Base-by-base conservation (phyloP, 37 sponge, comb jelly and placozoan genomes). In the Chondrosia reniformis region DNA sequence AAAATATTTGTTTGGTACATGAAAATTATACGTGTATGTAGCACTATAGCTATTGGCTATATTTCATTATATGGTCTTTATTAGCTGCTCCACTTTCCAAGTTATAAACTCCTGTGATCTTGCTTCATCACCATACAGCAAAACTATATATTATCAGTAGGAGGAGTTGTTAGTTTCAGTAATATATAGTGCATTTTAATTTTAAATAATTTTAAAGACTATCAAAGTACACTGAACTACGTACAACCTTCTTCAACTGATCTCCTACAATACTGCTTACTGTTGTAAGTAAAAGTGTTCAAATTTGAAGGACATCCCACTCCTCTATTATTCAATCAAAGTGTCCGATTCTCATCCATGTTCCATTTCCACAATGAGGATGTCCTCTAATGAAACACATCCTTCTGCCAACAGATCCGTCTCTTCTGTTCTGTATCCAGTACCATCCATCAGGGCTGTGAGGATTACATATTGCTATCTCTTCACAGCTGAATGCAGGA, bases 331-430 rank as follows among this genome's bases (percentile, higher is more conserved):
- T 13, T 13, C 30, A 30, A 13, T 59, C 22, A 30, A 59, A 59
- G 61, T 59, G 28, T 5, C 61, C 61, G 28, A 13, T 59, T 30
- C 61, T 59, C 61, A 59, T 59, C 61, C 61, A 59, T 30, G n/a
- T 13, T 7, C 61, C 61, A 6, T 59, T 30, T 59, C 61, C 61
- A 59, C 61, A 59, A 30, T 30, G 61, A 59, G 61, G 61, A 30
- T 59, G 61, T 59, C 61, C 61, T 7, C 28, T 59, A 25, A 59
- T 25, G 17, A 59, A 7, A 59, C 61, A 59, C 30, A 30, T 30
- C 61, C n/a, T 30, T 59, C n/a, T 59, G 61, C 22, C 4, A 5
- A 30, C 17, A 13, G 61, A 59, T 6, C n/a, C n/a, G 22, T 59
- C 61, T 7, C 30, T 59, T 25, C 61, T 6, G 61, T 59, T 59